Evolutionary conservation across 2,888 invertebrate genomes (phyloP), one percentile per base, ranked within the genome.

Genomic region (Cenopis cana): DNA sequence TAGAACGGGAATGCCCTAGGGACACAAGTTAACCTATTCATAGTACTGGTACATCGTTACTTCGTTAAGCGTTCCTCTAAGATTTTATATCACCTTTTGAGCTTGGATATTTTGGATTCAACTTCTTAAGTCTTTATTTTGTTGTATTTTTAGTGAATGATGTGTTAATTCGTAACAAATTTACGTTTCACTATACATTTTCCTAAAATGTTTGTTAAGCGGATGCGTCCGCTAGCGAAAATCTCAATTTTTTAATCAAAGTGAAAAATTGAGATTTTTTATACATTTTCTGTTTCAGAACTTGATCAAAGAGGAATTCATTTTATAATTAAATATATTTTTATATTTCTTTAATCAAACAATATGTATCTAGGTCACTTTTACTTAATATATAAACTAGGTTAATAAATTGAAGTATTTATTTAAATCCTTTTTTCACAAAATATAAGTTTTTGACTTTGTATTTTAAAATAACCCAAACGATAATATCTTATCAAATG

Each of bases 1-100:
- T 72, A 76, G 78, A 76, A 76, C 72, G 76, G 75, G 75, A 76
- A 74, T 75, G 70, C 75, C 73, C 72, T 65, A 55, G 70, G 61
- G 75, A 70, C 69, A 46, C 54, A 55, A 68, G 52, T 64, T 69
- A 73, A 75, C 64, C 64, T 71, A 59, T 62, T 52, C 50, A 69
- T 55, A 49, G 49, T 66, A 18, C 55, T 61, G 4, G 24, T 24
- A 60, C 55, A 56, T 67, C 71, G 67, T 71, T 71, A 67, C 54
- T 71, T 67, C 66, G 49, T 55, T 49, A 56, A 71, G 18, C 49
- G 29, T 59, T 59, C 38, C 18, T 46, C 59, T 55, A 20, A 11
- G 8, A 60, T 60, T 12, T 38, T 29, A 70, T 54, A 60, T 50
- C 52, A 52, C 20, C 18, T 36, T 20, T 10, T 38, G 17, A 36